phyloP scores from a whole-genome alignment of 2,888 invertebrate genomes.

The Yponomeuta sedellus region DNA sequence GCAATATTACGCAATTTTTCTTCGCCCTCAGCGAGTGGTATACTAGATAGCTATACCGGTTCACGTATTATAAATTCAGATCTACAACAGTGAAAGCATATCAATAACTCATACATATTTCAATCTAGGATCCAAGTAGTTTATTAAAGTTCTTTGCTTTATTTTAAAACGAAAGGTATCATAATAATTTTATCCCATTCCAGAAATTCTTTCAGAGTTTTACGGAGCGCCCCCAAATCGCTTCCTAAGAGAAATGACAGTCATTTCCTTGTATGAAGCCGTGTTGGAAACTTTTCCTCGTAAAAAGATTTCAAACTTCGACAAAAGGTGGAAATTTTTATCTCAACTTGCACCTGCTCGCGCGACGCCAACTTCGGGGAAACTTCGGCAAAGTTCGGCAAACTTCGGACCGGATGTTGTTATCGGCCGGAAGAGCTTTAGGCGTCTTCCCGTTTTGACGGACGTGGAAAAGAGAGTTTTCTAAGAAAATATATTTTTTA shows the following conservation, averaged over 20 bases:
- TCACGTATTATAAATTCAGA: too few relatives aligned
- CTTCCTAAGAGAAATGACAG: constrained; percentile 10
- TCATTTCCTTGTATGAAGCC: constrained; percentile 30
- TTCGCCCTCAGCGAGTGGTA: too few relatives aligned
- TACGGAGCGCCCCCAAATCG: constrained; percentile 9
- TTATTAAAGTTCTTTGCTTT: too few relatives aligned
- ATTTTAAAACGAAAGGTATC: too few relatives aligned
- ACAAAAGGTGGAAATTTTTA: constrained; percentile 68
- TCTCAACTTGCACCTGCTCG: constrained; percentile 67
- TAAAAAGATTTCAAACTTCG: constrained; percentile 39
- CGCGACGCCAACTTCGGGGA: constrained; percentile 3
- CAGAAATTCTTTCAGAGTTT: not conserved
- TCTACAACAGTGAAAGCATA: too few relatives aligned
- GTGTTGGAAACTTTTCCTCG: constrained; percentile 46
- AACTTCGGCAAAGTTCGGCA: constrained; percentile 32
- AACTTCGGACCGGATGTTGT: constrained; percentile 68
- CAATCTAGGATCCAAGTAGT: too few relatives aligned
- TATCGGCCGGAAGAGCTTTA: constrained; percentile 76
- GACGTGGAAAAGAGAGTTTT: constrained; percentile 49
- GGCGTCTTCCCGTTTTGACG: constrained; percentile 72
- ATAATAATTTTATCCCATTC: not conserved
- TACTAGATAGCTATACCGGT: too few relatives aligned
- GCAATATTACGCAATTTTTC: too few relatives aligned
- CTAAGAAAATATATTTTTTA: not conserved
- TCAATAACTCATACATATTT: too few relatives aligned